Evolutionary conservation across 1,140 invertebrate species (phyloP).

Genomic region (Chironomus tepperi): DNA sequence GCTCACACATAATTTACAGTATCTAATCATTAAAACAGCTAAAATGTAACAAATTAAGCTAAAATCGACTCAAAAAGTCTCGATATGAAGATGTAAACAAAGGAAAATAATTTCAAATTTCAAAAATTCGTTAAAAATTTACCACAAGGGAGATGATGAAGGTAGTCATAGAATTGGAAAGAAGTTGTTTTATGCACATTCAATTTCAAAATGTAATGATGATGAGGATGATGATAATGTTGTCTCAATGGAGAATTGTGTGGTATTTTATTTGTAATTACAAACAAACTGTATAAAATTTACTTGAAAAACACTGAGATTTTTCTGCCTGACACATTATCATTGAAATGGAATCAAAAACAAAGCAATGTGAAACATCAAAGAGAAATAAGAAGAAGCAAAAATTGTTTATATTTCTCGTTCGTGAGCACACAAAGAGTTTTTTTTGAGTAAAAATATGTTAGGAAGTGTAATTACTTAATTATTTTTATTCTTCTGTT

Average conservation of each 20-base stretch:
- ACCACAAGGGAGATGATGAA: too few relatives aligned
- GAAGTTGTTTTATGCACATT: neutral
- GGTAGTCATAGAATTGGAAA: neutral
- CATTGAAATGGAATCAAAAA: neutral
- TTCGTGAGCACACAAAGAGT: neutral
- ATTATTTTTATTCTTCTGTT: neutral
- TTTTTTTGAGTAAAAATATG: neutral
- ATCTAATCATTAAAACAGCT: too few relatives aligned
- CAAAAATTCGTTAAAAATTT: too few relatives aligned
- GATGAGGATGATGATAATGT: neutral
- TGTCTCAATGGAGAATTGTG: neutral
- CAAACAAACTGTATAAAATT: neutral
- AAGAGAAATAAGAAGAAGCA: neutral
- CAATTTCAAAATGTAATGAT: neutral
- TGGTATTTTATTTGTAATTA: neutral
- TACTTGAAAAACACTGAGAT: neutral
- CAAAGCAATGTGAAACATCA: neutral
- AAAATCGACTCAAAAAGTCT: too few relatives aligned
- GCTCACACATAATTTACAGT: too few relatives aligned
- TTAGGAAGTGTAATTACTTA: slow-evolving; percentile 13
- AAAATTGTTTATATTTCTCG: slow-evolving; percentile 14
- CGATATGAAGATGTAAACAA: too few relatives aligned
- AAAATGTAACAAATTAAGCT: too few relatives aligned
- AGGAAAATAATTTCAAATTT: too few relatives aligned
- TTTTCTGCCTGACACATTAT: neutral